Conservation (phyloP, 2,113 vertebrate genomes). For the Xerus inauris region DNA sequence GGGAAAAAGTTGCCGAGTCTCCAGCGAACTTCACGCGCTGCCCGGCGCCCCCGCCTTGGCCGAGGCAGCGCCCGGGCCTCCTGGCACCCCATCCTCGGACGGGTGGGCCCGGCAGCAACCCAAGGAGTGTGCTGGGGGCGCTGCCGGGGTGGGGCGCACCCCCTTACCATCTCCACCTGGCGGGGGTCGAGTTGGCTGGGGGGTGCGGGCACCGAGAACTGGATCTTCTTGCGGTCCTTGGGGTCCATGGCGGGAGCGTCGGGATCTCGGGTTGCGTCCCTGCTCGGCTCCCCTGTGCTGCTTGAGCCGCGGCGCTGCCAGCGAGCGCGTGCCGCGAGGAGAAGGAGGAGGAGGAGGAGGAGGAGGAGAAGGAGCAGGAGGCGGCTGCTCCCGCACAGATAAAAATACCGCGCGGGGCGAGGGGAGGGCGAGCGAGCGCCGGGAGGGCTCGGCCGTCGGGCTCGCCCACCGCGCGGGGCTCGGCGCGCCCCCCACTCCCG, state of each 20-base stretch:
- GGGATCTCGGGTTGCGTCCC: conserved; percentile 37
- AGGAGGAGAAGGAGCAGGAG: background rate
- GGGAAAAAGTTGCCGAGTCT: conserved; percentile 66
- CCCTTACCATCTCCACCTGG: conserved; percentile 97
- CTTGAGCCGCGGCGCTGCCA: background rate
- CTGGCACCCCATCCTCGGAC: background rate
- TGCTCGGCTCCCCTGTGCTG: conserved; percentile 58
- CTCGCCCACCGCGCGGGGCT: background rate
- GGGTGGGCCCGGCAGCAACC: background rate
- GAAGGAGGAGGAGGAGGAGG: background rate
- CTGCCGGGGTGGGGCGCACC: background rate
- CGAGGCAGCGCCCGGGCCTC: background rate
- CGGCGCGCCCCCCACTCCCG: background rate
- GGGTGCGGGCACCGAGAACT: conserved; percentile 92
- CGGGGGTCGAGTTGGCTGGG: conserved; percentile 95
- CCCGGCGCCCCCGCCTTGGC: background rate
- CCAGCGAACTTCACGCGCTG: conserved; percentile 58
- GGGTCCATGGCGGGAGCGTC: conserved; percentile 80
- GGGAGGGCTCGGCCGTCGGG: background rate
- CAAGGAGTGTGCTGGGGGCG: background rate
- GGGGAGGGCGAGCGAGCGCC: background rate
- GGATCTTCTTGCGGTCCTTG: conserved; percentile 97
- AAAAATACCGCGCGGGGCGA: conserved; percentile 59
- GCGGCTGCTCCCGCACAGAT: conserved; percentile 41
- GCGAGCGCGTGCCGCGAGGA: conserved; percentile 41